Evolutionary conservation across 2,113 vertebrate species (phyloP).

Genomic region (Sander lucioperca): DNA sequence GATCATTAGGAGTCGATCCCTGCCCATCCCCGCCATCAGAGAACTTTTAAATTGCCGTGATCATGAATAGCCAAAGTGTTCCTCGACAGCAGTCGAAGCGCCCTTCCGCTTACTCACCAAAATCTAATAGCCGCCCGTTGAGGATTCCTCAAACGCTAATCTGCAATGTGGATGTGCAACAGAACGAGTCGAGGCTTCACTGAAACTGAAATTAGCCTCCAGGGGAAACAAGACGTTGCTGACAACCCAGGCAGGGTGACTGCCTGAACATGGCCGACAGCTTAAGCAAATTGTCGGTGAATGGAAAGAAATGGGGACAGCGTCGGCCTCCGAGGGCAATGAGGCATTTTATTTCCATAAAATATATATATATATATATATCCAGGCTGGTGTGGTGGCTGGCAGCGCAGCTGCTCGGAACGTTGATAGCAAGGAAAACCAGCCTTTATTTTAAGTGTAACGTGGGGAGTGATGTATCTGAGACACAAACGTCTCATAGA

Average conservation of each 20-base stretch:
- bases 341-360: conserved; percentile 42
- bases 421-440: background rate
- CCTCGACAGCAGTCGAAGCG: background rate
- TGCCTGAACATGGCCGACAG: background rate
- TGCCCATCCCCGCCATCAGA: no score
- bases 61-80: background rate
- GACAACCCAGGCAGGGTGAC: conserved; percentile 17
- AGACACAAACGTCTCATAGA: no score
- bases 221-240: background rate
- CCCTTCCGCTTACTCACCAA: background rate
- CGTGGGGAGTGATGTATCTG: no score
- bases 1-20: no score
- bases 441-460: background rate
- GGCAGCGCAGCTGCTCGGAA: conserved; percentile 19
- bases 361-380: no score
- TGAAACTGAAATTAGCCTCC: background rate
- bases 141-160: background rate
- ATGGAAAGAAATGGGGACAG: conserved; percentile 41
- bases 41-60: no score
- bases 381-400: background rate
- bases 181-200: background rate
- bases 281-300: conserved; percentile 50
- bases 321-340: conserved; percentile 23
- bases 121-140: background rate
- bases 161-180: background rate